These are phyloP conservation scores for Struthio camelus DNA, from an alignment of 2,113 vertebrate genomes.

Conservation along the genomic window DNA sequence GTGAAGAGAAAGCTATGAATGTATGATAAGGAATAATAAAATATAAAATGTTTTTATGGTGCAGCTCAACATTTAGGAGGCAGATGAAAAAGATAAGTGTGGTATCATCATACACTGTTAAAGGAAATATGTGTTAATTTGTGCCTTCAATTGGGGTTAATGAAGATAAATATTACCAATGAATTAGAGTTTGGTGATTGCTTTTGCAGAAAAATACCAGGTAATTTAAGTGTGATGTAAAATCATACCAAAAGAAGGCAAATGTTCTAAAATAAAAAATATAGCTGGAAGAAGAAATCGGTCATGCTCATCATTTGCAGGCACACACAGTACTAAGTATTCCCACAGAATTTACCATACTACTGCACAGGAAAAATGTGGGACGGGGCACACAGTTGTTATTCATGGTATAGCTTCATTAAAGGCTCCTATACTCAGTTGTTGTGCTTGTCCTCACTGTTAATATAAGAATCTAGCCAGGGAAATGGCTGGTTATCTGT, in stretches of 20 bases:
- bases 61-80: neutral
- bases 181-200: neutral
- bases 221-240: neutral
- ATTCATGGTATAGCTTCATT: neutral
- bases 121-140: neutral
- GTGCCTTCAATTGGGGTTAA: neutral
- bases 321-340: neutral
- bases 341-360: neutral
- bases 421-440: neutral
- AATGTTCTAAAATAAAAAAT: neutral
- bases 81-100: neutral
- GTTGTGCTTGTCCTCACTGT: neutral
- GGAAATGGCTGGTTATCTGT: slow-evolving; percentile 24
- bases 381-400: neutral
- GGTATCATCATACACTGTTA: neutral
- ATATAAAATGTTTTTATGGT: neutral
- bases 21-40: neutral
- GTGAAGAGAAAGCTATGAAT: neutral
- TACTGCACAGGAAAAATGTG: neutral
- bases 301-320: neutral
- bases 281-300: neutral
- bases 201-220: neutral
- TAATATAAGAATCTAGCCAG: neutral
- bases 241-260: neutral
- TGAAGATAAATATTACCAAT: neutral